Percentiles rank a stretch among this genome's conserved stretches.
phyloP scores from a whole-genome alignment of 2,888 invertebrate genomes.

The Andrena praecox region DNA sequence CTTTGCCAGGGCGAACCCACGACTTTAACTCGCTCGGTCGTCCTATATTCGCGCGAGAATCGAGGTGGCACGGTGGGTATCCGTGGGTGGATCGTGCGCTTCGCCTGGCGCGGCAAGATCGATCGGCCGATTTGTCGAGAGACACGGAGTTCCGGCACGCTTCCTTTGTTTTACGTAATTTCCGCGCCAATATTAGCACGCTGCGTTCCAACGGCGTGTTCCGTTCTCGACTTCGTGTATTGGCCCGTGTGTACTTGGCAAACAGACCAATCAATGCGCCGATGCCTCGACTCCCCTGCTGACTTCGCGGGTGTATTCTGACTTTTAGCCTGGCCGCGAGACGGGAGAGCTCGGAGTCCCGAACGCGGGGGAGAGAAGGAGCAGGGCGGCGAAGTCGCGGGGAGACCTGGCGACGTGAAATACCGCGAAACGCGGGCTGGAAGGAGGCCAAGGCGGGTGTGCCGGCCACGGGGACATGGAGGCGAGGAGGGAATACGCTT shows the following conservation, averaged over 20 bases:
- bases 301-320: constrained; percentile 18
- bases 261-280: constrained; percentile 83
- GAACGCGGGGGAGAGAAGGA: too few relatives aligned
- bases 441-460: not conserved
- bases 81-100: constrained; percentile 23
- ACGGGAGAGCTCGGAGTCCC: too few relatives aligned
- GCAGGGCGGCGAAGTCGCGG: constrained; percentile 26
- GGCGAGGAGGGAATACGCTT: not conserved
- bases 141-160: constrained; percentile 76
- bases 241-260: constrained; percentile 82
- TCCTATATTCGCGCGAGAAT: not conserved
- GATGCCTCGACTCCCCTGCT: constrained; percentile 80
- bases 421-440: not conserved
- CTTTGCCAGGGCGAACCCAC: too few relatives aligned
- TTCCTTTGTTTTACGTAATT: constrained; percentile 84
- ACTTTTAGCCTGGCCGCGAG: too few relatives aligned
- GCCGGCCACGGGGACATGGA: not conserved
- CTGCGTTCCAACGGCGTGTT: constrained; percentile 78
- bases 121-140: constrained; percentile 75
- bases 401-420: constrained; percentile 24
- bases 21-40: too few relatives aligned
- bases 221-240: constrained; percentile 75
- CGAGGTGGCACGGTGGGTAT: not conserved
- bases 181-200: constrained; percentile 84
- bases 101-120: constrained; percentile 59